Conservation (phyloP, 2,797 vertebrate species). For the Kryptopterus vitreolus region DNA sequence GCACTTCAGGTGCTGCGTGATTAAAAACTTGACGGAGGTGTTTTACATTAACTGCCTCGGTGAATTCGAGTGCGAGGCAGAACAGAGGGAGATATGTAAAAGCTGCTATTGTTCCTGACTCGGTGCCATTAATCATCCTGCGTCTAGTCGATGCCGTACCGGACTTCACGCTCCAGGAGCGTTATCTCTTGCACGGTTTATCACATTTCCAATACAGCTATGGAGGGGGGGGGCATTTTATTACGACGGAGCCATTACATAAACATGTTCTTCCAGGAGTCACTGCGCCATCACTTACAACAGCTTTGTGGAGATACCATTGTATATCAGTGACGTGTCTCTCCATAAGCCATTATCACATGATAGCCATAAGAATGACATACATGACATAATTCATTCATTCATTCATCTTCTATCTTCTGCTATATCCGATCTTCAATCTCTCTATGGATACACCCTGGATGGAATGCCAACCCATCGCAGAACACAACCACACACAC, state of each 20-base stretch:
- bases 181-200: constrained; percentile 34
- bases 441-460: no score
- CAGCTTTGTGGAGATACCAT: not conserved
- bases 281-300: not conserved
- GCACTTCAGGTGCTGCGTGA: constrained; percentile 40
- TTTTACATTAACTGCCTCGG: constrained; percentile 37
- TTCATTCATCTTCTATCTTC: no score
- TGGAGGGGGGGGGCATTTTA: constrained; percentile 15
- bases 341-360: no score
- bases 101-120: not conserved
- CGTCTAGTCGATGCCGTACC: constrained; percentile 19
- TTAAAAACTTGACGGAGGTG: constrained; percentile 50
- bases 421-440: no score
- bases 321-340: not conserved
- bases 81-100: constrained; percentile 7
- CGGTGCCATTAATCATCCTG: constrained; percentile 31
- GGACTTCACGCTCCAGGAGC: constrained; percentile 35
- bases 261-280: constrained; percentile 31
- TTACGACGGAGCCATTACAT: constrained; percentile 27
- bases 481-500: no score
- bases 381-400: no score
- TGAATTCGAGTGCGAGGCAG: constrained; percentile 34
- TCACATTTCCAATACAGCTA: constrained; percentile 33
- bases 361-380: no score
- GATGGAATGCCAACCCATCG: no score